Base-by-base conservation (phyloP, 2,888 invertebrate species). In the Melolontha melolontha region DNA sequence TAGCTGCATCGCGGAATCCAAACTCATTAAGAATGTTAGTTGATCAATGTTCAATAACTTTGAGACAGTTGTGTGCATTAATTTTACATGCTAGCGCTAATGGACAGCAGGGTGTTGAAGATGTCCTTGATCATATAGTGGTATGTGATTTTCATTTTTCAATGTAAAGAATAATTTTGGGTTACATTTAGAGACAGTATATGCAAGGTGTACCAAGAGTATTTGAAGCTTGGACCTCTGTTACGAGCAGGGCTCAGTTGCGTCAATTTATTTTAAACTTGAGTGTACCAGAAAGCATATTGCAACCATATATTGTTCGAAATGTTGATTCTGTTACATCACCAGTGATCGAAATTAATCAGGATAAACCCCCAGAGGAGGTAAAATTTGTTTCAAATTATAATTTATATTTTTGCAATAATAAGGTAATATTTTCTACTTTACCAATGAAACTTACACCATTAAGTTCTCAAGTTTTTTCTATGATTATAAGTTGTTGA, bases 41-140 rank as follows among this genome's bases (percentile, higher is more conserved):
- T 0, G 78, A 81, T 42, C 79, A 80, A 64, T 71, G 78, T 52
- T 62, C 77, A 4, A 76, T 76, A 6, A 75, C 74, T 1, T 73
- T 74, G 4, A 76, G 78, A 51, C 79, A 82, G 65, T 71, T 83
- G 42, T 76, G 79, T 29, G 81, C 81, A 1, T 68, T 84, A 41
- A 75, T 78, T n/a, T 64, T 82, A 39, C 72, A 76, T 34, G 78
- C 81, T 14, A 79, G 81, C 67, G 73, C 74, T n/a, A 81, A 81
- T 66, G 84, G 84, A 10, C 80, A 81, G 64, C 75, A 77, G n/a
- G 83, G 82, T 39, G 80, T 86, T 1, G 84, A 84, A 70, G 72
- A 77, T 49, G 76, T 84, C 11, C 78, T 81, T 14, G 77, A 79
- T 41, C 78, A 80, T 66, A 77, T 85, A 64, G 73, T 83, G 73